phyloP scores from a whole-genome alignment of 2,888 invertebrate genomes.

The Conomelus anceps region DNA sequence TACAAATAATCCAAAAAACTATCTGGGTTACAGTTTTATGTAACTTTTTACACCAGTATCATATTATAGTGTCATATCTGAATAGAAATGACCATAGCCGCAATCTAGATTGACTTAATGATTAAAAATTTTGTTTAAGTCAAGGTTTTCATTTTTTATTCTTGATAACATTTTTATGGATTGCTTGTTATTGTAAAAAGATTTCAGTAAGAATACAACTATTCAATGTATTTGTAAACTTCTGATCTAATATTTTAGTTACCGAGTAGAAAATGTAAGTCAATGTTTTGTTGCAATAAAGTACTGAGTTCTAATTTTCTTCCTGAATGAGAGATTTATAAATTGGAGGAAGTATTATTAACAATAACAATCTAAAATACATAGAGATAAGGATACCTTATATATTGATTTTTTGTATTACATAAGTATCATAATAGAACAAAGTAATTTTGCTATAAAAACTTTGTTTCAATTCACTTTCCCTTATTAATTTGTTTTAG shows the following conservation, averaged over 20 bases:
- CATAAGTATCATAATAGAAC: neutral
- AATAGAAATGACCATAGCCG: no score
- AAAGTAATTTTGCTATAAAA: neutral
- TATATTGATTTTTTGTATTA: neutral
- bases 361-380: no score
- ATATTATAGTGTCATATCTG: no score
- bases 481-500: neutral
- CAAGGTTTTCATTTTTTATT: no score
- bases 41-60: no score
- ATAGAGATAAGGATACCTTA: neutral
- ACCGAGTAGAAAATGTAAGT: neutral
- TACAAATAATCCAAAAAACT: no score
- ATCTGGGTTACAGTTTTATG: no score
- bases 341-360: neutral
- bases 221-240: neutral
- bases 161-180: no score
- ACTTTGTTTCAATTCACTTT: neutral
- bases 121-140: no score
- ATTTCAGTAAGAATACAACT: no score
- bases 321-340: neutral
- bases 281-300: neutral
- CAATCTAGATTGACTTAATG: no score
- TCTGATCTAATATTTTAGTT: neutral
- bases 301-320: neutral
- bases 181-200: no score